Base-by-base conservation (phyloP, 2,888 invertebrate species). In the Drosophila emarginata region DNA sequence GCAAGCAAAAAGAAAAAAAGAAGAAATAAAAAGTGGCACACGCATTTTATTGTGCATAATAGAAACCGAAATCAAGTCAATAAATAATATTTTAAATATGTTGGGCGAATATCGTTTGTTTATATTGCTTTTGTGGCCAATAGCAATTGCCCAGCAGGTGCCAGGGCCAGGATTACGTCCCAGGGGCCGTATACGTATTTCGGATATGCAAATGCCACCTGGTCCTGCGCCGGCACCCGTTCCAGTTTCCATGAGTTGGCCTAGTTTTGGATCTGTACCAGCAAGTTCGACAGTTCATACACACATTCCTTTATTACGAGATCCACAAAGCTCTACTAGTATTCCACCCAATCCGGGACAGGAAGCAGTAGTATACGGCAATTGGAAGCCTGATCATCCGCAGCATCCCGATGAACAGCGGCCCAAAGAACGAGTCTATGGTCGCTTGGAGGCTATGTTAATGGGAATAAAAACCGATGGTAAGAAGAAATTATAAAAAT, bases 361-460 rank as follows among this genome's bases (percentile, higher is more conserved):
- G 56, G 90, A 89, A 15, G 64, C 86, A 0, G 82, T 89, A 37
- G 86, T 90, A 12, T 89, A 90, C 61, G 90, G 89, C 37, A 87
- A 88, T 40, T 89, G 89, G 89, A 90, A 90, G 67, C 82, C 88
- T 11, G 84, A 89, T 21, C 87, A 76, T 51, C 88, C 89, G 7
- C 61, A 74, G 11, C 74, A 67, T 15, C 89, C 89, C 4, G 64
- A 72, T 11, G 66, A 69, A 2, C 61, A 52, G 6, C 68, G 64
- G 54, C 72, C 83, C 15, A 84, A 65, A 60, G 68, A 83, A 15
- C 77, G 84, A 14, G 72, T 76, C 18, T 79, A 74, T 40, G 81
- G 84, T 0, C 80, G 79, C 0, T 32, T 85, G 37, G 87, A 88
- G 52, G 84, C 80, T 4, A 88, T 85, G 74, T 58, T 85, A 0